Base-by-base conservation (phyloP, 2,888 invertebrate species). In the Athalia circularis region DNA sequence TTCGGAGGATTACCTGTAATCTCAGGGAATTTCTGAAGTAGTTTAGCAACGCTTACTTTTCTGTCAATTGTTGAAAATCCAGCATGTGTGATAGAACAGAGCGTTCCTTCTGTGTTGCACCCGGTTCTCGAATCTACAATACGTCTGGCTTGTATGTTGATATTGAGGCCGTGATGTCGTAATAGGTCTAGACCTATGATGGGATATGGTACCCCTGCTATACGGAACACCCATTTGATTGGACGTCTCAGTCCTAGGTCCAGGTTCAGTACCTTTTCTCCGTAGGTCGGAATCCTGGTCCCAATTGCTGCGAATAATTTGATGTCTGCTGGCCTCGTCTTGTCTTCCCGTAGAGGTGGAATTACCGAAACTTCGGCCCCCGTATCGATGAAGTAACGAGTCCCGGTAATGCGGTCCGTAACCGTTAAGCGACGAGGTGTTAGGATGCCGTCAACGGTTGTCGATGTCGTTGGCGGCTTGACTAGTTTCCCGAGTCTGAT, bases 171-270 rank as follows among this genome's bases (percentile, higher is more conserved):
- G 62, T 68, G 59, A 13, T 80, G 67, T 0, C 48, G 48, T 11
- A 81, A 50, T 9, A 80, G 67, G 68, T 81, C 80, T 11, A 70
- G 80, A 3, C 80, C 80, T 7, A 80, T 80, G 59, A 80, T 80
- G 8, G 76, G 67, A 13, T 74, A 59, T 48, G 65, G 80, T 9
- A 81, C 80, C 47, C 79, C 80, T 5, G 81, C 81, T 13, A 80
- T 54, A 48, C 70, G 64, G 54, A 79, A 81, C 70, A 65, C 68
- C 81, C 81, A 81, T 54, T 54, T 61, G 61, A 78, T 77, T 52
- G 75, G 78, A n/a, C 77, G 74, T 13, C 78, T 70, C 9, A 81
- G 54, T 9, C 81, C 80, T n/a, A 81, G 47, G 54, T 81, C 65
- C 5, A 81, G 62, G 47, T 57, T 61, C 15, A 81, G 62, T 9